phyloP scores from a whole-genome alignment of 2,888 invertebrate genomes.

The Stenodera caucasica region DNA sequence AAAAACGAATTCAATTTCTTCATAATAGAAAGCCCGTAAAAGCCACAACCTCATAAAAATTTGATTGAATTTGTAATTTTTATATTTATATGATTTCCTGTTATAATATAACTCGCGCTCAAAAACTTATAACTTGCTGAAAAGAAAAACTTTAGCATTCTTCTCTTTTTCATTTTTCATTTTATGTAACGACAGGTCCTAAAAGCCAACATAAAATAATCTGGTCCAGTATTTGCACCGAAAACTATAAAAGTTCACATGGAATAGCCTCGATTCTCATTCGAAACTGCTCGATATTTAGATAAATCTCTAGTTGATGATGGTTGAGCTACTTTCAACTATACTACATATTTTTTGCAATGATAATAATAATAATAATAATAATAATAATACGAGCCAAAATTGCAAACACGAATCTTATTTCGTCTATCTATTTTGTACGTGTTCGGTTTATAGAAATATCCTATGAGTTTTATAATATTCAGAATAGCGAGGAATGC shows the following conservation, averaged over 20 bases:
- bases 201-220: no score
- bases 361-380: not conserved
- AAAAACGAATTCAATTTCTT: no score
- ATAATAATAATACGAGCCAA: not conserved
- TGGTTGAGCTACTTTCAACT: no score
- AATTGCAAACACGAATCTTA: conserved; percentile 23
- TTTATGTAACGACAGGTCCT: no score
- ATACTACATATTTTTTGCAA: no score
- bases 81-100: no score
- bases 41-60: not conserved
- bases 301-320: conserved; percentile 3
- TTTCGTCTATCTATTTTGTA: conserved; percentile 16
- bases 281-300: conserved; percentile 2
- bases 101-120: not conserved
- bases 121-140: no score
- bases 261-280: conserved; percentile 25
- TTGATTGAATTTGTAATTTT: no score
- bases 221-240: conserved; percentile 7
- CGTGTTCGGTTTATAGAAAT: conserved; percentile 15
- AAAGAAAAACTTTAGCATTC: no score
- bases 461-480: not conserved
- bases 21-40: not conserved
- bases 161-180: no score
- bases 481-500: not conserved
- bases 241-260: conserved; percentile 27